phyloP scores from a whole-genome alignment of 2,888 invertebrate species.

The Celastrina argiolus region DNA sequence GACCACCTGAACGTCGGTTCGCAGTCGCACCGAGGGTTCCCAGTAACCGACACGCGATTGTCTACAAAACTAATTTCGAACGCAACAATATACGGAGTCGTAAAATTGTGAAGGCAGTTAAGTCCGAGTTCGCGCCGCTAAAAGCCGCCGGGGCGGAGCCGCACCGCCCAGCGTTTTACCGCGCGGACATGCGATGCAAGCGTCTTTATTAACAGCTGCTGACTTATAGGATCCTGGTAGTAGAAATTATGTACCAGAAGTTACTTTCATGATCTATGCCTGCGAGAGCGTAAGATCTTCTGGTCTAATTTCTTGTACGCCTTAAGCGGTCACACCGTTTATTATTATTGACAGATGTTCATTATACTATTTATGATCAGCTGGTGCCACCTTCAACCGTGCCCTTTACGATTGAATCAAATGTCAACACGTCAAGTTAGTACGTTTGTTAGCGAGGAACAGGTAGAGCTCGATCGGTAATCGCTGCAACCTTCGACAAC shows the following conservation, averaged over 20 bases:
- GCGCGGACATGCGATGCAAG: slow-evolving; percentile 50
- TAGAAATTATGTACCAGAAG: slow-evolving; percentile 36
- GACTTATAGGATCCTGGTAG: slow-evolving; percentile 43
- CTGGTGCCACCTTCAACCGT: slow-evolving; percentile 4
- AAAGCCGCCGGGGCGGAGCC: slow-evolving; percentile 60
- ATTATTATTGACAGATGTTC: slow-evolving; percentile 3
- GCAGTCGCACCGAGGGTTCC: slow-evolving; percentile 28
- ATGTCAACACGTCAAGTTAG: slow-evolving; percentile 3
- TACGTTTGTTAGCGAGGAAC: background rate
- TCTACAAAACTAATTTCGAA: slow-evolving; percentile 50
- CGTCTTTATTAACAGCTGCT: slow-evolving; percentile 64
- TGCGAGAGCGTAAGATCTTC: background rate
- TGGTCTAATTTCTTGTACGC: background rate
- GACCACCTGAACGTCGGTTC: slow-evolving; percentile 24
- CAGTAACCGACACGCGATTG: slow-evolving; percentile 38
- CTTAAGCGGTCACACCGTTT: background rate
- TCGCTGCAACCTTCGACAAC: background rate
- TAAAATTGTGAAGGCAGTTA: slow-evolving; percentile 58
- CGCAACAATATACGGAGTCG: slow-evolving; percentile 56
- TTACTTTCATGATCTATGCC: slow-evolving; percentile 9
- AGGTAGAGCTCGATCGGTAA: background rate
- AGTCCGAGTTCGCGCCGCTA: slow-evolving; percentile 50
- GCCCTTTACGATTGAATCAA: slow-evolving; percentile 9
- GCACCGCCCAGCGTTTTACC: slow-evolving; percentile 63
- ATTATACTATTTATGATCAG: background rate